phyloP scores from a whole-genome alignment of 1,140 invertebrate species.

The Rhizoglyphus robini region DNA sequence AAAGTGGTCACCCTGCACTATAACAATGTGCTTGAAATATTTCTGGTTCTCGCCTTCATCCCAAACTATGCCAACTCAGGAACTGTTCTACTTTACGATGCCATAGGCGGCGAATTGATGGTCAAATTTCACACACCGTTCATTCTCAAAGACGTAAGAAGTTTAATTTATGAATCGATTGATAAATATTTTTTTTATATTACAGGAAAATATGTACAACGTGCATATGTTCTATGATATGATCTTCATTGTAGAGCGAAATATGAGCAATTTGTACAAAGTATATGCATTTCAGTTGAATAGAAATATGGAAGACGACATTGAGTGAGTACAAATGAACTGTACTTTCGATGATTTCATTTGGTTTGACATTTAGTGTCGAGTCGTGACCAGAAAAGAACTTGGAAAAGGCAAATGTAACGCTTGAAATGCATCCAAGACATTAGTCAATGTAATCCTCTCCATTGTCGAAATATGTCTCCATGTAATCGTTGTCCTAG shows the following conservation, averaged over 20 bases:
- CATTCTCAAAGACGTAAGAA: background rate
- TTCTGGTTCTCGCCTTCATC: background rate
- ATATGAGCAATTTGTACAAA: background rate
- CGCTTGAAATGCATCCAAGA: background rate
- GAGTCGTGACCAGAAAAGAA: background rate
- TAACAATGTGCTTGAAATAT: background rate
- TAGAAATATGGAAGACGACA: background rate
- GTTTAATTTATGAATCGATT: background rate
- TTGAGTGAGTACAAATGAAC: background rate
- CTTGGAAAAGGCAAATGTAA: background rate
- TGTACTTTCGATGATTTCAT: background rate
- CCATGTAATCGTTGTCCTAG: constrained; percentile 13
- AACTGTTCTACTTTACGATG: background rate
- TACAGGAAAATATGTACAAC: background rate
- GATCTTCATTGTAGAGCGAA: background rate
- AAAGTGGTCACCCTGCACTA: background rate
- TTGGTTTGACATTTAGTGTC: background rate
- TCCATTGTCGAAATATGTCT: constrained; percentile 8
- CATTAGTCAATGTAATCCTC: background rate
- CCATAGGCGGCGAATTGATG: background rate
- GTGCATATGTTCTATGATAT: background rate
- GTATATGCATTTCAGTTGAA: background rate
- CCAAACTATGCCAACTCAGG: background rate
- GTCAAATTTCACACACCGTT: background rate
- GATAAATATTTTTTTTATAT: background rate